Evolutionary conservation across 2,113 vertebrate species (phyloP).

Genomic region (Damaliscus lunatus): DNA sequence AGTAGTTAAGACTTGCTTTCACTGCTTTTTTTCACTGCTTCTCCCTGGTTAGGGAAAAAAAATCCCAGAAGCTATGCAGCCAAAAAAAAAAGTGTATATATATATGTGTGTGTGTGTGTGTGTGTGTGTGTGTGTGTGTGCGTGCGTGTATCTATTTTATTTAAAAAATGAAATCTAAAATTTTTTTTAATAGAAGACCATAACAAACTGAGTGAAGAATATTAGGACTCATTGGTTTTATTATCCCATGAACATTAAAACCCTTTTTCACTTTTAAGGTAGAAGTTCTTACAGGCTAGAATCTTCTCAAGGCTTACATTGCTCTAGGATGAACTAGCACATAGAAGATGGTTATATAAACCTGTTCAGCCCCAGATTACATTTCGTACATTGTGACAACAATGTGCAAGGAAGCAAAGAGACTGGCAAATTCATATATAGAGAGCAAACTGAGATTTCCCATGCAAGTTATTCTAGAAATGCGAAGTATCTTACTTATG

Average conservation of each 20-base stretch:
- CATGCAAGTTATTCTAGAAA: background rate
- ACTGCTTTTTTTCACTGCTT: background rate
- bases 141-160: background rate
- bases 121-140: background rate
- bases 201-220: background rate
- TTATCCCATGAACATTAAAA: background rate
- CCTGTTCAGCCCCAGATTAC: background rate
- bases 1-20: background rate
- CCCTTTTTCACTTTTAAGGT: background rate
- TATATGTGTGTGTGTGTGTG: accelerated
- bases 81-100: background rate
- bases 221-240: background rate
- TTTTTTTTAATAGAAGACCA: background rate
- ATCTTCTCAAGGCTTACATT: background rate
- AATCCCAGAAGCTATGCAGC: background rate
- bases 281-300: background rate
- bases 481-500: background rate
- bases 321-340: background rate
- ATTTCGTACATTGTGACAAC: background rate
- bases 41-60: background rate
- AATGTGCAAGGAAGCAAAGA: background rate
- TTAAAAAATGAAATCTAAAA: background rate
- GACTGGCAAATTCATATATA: background rate
- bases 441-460: background rate
- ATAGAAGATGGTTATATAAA: background rate